These are phyloP conservation scores for Siniperca scherzeri DNA, from an alignment of 2,797 vertebrate species.

Conservation along the genomic window DNA sequence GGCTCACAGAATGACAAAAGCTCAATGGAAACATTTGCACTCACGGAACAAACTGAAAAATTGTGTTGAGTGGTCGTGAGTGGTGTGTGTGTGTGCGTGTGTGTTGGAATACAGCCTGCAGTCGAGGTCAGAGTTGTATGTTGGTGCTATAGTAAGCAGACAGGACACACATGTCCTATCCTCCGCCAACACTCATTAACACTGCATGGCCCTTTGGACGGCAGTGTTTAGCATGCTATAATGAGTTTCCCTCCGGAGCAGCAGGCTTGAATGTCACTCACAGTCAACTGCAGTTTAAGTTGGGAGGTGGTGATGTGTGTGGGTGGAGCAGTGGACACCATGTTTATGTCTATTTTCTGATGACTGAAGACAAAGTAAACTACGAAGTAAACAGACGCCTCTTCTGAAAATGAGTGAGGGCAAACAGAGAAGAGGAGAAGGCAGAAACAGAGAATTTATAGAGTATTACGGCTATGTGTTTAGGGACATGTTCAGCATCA, in stretches of 20 bases:
- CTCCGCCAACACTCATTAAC: constrained; percentile 78
- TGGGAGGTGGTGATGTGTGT: constrained; percentile 62
- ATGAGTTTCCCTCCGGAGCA: constrained; percentile 80
- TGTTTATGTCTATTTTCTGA: constrained; percentile 62
- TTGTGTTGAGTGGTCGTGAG: not conserved
- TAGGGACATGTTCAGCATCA: constrained; percentile 49
- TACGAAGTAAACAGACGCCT: constrained; percentile 44
- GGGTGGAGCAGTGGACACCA: constrained; percentile 55
- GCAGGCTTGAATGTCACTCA: constrained; percentile 78
- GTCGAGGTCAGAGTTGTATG: constrained; percentile 58
- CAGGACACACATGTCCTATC: constrained; percentile 65
- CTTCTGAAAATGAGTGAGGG: constrained; percentile 49
- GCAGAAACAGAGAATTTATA: constrained; percentile 43
- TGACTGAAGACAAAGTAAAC: constrained; percentile 65
- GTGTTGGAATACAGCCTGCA: constrained; percentile 27
- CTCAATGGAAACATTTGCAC: constrained; percentile 13
- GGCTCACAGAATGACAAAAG: constrained; percentile 23
- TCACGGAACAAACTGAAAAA: constrained; percentile 27
- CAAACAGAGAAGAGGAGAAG: constrained; percentile 27
- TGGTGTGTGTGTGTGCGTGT: constrained; percentile 3
- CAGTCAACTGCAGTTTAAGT: constrained; percentile 72
- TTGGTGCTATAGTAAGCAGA: constrained; percentile 61
- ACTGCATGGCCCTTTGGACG: constrained; percentile 76
- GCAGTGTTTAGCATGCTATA: constrained; percentile 81
- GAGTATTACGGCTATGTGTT: constrained; percentile 35